Percentiles rank a stretch among this genome's conserved stretches.
Conservation (phyloP, 2,113 vertebrate genomes). For the Ctenodactylus gundi region DNA sequence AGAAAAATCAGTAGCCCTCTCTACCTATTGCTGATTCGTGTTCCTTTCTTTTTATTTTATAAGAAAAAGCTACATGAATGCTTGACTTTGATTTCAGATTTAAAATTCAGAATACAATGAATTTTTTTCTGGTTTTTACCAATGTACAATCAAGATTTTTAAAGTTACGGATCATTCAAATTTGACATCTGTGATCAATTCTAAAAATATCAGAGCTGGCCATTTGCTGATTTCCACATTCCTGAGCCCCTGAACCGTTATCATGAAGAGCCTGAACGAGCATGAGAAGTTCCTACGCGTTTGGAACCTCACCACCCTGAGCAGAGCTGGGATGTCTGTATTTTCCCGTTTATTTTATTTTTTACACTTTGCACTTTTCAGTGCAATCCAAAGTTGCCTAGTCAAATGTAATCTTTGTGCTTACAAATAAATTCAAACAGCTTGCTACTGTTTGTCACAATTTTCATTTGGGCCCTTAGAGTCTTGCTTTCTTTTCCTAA, state of each 20-base stretch:
- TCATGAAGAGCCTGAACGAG: not conserved
- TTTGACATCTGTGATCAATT: not conserved
- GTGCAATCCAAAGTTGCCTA: constrained; percentile 60
- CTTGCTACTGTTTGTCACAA: constrained; percentile 65
- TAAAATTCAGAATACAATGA: constrained; percentile 16
- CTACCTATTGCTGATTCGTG: not conserved
- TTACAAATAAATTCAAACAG: constrained; percentile 69
- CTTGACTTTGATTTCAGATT: constrained; percentile 9
- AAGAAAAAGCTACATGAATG: not conserved
- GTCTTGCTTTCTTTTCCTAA: constrained; percentile 68
- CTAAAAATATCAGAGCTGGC: not conserved
- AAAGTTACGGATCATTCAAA: not conserved
- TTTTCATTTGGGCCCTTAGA: constrained; percentile 66
- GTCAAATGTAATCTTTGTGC: constrained; percentile 69
- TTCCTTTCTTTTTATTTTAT: not conserved
- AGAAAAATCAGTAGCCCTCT: not conserved
- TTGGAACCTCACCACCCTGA: not conserved
- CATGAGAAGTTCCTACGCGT: not conserved
- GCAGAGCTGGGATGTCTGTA: not conserved
- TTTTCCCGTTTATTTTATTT: constrained; percentile 29
- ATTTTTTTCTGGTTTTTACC: not conserved
- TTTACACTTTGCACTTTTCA: constrained; percentile 33
- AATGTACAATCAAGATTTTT: not conserved
- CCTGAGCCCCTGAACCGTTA: not conserved
- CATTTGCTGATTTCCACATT: not conserved